These are phyloP conservation scores for Elachura formosa DNA, from an alignment of 2,113 vertebrate species.

Conservation along the genomic window DNA sequence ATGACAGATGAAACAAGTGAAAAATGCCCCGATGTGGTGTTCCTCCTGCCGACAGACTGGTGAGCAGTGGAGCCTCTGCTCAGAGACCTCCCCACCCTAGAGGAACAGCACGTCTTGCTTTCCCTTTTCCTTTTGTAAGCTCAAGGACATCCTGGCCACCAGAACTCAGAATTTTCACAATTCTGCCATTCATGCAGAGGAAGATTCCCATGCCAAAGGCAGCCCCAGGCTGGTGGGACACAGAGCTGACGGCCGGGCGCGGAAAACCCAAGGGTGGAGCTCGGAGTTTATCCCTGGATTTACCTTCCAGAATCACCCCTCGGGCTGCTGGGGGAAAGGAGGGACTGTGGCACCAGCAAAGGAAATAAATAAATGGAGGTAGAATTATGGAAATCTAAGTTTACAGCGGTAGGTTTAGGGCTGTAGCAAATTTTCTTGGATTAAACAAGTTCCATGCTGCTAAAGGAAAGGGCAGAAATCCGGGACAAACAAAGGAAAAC, in stretches of 20 bases:
- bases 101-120: background rate
- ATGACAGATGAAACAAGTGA: background rate
- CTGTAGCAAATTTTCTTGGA: background rate
- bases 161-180: no score
- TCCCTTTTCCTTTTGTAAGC: background rate
- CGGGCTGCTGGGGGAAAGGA: background rate
- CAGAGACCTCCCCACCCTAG: background rate
- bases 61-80: background rate
- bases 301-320: rapidly evolving
- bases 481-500: background rate
- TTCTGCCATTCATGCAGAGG: background rate
- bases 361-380: background rate
- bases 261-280: background rate
- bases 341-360: background rate
- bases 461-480: background rate
- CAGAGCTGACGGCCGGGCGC: background rate
- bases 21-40: background rate
- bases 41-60: background rate
- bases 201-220: background rate
- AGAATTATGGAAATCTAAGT: background rate
- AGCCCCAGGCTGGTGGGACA: background rate
- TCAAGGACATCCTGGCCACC: background rate
- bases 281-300: background rate
- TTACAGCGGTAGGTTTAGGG: background rate
- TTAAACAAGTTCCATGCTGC: background rate